A percentile compares a stretch with the other conserved stretches of the same genome.
Conservation (phyloP, 2,113 vertebrate species). For the Nannospalax galili region DNA sequence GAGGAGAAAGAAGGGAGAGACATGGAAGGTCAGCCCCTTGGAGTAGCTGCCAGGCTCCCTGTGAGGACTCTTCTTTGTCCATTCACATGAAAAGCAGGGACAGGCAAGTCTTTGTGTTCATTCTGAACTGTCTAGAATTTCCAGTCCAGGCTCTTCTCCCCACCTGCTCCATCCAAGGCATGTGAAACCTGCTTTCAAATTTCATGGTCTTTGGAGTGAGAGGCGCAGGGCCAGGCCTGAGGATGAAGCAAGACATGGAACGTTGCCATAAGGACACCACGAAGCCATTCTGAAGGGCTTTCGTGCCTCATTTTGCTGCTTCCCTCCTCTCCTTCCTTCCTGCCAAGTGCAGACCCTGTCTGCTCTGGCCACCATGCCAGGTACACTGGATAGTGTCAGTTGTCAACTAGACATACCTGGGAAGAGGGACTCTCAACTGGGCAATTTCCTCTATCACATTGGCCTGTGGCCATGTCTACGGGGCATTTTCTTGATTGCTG, state of each 20-base stretch:
- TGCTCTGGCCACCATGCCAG: accelerated
- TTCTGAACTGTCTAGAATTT: neutral
- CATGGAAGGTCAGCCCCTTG: accelerated
- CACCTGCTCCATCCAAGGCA: neutral
- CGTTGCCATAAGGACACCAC: neutral
- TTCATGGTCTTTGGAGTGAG: too few relatives aligned
- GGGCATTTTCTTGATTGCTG: too few relatives aligned
- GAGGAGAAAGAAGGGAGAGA: neutral
- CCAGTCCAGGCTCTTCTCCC: neutral
- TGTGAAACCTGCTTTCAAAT: neutral
- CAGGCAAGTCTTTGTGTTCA: neutral
- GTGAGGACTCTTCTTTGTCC: neutral
- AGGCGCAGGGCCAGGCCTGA: too few relatives aligned
- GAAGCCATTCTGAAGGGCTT: neutral
- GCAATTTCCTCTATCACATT: too few relatives aligned
- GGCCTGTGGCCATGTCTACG: too few relatives aligned
- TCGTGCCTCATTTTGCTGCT: neutral
- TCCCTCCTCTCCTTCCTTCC: neutral
- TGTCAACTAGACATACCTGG: too few relatives aligned
- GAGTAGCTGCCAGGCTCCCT: neutral
- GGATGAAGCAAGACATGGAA: accelerated
- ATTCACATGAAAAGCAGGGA: neutral
- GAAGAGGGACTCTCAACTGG: too few relatives aligned
- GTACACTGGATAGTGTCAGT: too few relatives aligned
- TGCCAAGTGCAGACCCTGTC: accelerated